Evolutionary conservation across 2,797 vertebrate species (phyloP).

Genomic region (Limnodromus scolopaceus): DNA sequence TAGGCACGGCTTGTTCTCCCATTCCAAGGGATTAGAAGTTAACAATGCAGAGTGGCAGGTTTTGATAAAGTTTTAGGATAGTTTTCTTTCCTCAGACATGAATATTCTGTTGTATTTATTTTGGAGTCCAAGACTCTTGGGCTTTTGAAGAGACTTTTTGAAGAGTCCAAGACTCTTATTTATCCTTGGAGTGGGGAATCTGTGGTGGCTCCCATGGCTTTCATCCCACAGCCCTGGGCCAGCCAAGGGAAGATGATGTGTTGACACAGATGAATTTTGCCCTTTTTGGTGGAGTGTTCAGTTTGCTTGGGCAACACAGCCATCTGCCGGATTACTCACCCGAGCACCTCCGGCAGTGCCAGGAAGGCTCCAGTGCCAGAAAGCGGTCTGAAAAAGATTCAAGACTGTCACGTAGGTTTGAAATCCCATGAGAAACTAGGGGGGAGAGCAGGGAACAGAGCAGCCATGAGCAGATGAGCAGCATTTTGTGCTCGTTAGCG

Average conservation of each 20-base stretch:
- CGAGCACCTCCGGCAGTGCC: not conserved
- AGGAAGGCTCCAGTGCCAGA: not conserved
- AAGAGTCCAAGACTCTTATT: not conserved
- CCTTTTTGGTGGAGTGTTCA: conserved; percentile 21
- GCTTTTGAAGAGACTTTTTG: not conserved
- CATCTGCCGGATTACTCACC: not conserved
- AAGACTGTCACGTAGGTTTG: not conserved
- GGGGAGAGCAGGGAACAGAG: not conserved
- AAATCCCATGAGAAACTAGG: not conserved
- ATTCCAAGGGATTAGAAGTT: not conserved
- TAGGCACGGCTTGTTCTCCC: not conserved
- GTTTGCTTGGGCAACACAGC: conserved; percentile 46
- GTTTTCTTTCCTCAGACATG: not conserved
- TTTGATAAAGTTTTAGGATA: not conserved
- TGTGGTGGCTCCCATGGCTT: not conserved
- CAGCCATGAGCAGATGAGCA: not conserved
- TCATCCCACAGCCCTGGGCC: not conserved
- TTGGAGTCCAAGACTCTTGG: not conserved
- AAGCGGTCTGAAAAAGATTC: not conserved
- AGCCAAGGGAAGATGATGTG: not conserved
- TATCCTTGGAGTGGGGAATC: not conserved
- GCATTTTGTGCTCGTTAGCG: not conserved
- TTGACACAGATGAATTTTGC: conserved; percentile 54
- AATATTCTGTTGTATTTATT: not conserved
- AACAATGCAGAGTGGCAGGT: not conserved